Conservation (phyloP, 2,888 invertebrate species). For the Entomobrya multifasciata region DNA sequence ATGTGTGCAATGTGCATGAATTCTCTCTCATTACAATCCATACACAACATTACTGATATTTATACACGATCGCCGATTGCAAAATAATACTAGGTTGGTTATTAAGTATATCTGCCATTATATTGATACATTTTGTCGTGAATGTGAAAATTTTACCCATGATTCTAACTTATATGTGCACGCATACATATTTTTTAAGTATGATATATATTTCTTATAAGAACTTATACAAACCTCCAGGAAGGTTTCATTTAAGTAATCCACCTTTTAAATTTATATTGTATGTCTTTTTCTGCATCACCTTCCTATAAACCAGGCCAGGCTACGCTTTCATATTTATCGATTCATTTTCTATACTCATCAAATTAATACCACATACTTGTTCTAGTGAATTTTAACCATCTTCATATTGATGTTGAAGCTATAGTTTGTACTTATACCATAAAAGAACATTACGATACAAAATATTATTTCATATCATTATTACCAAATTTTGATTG, state of each 20-base stretch:
- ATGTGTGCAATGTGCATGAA: no score
- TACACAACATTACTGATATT: no score
- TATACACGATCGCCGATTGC: no score
- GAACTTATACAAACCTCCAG: neutral
- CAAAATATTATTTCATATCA: conserved; percentile 45
- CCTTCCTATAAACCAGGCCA: no score
- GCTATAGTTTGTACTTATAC: neutral
- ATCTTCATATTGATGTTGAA: no score
- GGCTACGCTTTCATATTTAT: no score
- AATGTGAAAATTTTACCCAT: neutral
- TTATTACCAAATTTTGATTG: conserved; percentile 54
- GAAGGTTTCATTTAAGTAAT: conserved; percentile 4
- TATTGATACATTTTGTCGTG: neutral
- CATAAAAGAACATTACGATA: neutral
- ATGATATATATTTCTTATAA: no score
- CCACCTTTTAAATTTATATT: neutral
- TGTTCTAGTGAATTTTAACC: conserved; percentile 3
- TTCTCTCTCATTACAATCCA: no score
- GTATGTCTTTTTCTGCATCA: neutral
- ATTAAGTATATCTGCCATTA: conserved; percentile 20
- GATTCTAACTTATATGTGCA: neutral
- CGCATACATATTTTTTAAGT: no score
- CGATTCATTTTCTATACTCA: no score
- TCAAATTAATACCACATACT: no score
- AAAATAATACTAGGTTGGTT: neutral